A percentile compares a stretch with the other conserved stretches of the same genome.
Evolutionary conservation across 2,888 invertebrate genomes (phyloP).

Genomic region (Drosophila quinaria): DNA sequence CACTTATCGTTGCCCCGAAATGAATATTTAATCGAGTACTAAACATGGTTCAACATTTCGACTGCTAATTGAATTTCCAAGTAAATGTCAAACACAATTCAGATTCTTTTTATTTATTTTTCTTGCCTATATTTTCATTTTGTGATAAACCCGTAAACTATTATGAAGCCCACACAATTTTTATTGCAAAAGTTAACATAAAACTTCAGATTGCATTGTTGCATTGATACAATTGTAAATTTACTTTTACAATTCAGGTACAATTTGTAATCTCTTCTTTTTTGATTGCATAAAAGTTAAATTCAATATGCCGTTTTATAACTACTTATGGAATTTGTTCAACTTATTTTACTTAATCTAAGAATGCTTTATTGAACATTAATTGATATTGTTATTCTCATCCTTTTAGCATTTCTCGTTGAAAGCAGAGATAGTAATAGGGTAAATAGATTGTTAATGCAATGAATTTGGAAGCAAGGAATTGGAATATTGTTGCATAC

Average conservation of each 20-base stretch:
- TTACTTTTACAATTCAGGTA: constrained; percentile 8
- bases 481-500: constrained; percentile 33
- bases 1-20: constrained; percentile 16
- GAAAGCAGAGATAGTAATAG: constrained; percentile 1
- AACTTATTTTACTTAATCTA: not conserved
- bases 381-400: constrained; percentile 10
- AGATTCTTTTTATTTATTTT: not conserved
- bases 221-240: constrained; percentile 6
- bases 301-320: not conserved
- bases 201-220: not conserved
- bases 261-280: not conserved
- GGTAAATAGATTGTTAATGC: constrained; percentile 29
- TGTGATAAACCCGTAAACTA: not conserved
- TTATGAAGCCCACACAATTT: constrained; percentile 1
- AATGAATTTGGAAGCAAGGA: constrained; percentile 34
- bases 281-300: not conserved
- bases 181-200: constrained; percentile 13
- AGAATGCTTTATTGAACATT: constrained; percentile 9
- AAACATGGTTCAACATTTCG: constrained; percentile 29
- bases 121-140: not conserved
- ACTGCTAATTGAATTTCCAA: constrained; percentile 33
- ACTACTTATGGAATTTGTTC: constrained; percentile 2
- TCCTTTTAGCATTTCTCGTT: not conserved
- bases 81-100: constrained; percentile 13
- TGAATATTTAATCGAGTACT: constrained; percentile 67